A percentile compares a stretch with the other conserved stretches of the same genome.
These are phyloP conservation scores for Auanema freiburgensis DNA, from an alignment of 2,888 invertebrate species.

Conservation along the genomic window DNA sequence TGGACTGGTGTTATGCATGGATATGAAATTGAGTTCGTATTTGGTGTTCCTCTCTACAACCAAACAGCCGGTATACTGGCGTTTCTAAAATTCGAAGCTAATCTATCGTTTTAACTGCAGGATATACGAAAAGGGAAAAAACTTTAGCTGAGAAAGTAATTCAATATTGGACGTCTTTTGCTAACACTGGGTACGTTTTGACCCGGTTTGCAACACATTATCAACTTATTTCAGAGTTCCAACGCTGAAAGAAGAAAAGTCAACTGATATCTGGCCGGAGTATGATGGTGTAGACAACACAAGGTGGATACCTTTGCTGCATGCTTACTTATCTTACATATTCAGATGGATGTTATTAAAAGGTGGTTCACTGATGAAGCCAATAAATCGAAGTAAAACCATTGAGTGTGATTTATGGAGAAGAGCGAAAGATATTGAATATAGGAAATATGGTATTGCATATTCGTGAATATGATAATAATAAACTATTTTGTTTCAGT, in stretches of 20 bases:
- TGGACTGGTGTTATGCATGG: constrained; percentile 84
- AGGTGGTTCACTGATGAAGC: constrained; percentile 51
- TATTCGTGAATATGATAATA: no score
- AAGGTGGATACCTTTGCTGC: background rate
- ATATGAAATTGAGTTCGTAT: constrained; percentile 96
- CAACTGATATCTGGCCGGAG: constrained; percentile 52
- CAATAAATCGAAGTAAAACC: constrained; percentile 45
- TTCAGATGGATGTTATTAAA: constrained; percentile 58
- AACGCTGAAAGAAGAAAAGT: constrained; percentile 29
- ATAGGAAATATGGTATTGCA: constrained; percentile 55
- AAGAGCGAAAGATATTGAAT: constrained; percentile 58
- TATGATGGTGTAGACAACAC: constrained; percentile 48
- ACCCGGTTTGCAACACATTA: background rate
- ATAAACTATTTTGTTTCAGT: constrained; percentile 12
- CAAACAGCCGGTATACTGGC: constrained; percentile 45
- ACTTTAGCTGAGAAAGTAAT: constrained; percentile 57
- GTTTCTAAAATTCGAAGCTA: background rate
- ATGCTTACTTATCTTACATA: background rate
- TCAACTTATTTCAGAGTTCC: constrained; percentile 37
- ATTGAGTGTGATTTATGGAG: constrained; percentile 57
- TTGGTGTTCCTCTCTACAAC: constrained; percentile 79
- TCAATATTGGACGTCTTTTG: constrained; percentile 59
- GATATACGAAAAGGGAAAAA: constrained; percentile 34
- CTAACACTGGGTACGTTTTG: constrained; percentile 48
- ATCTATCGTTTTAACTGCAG: constrained; percentile 1